These are phyloP conservation scores for Allophyes oxyacanthae DNA, from an alignment of 2,888 invertebrate species.

Conservation along the genomic window DNA sequence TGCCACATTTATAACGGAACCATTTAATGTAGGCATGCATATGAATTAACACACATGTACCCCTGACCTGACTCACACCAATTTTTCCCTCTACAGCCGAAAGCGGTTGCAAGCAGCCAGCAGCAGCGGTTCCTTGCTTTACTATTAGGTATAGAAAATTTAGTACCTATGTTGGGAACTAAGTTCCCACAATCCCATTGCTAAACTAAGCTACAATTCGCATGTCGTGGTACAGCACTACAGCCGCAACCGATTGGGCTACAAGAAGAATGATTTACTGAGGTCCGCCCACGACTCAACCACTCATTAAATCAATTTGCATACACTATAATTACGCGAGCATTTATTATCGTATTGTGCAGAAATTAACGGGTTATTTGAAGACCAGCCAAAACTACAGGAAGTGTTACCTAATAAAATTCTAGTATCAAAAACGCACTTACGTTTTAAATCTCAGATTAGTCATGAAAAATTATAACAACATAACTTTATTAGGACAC, in stretches of 20 bases:
- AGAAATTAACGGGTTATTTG: constrained; percentile 30
- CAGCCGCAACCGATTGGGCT: constrained; percentile 23
- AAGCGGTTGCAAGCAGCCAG: too few species aligned
- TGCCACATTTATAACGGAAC: too few species aligned
- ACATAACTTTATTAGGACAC: constrained; percentile 16
- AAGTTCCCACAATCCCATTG: background rate
- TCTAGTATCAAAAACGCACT: too few species aligned
- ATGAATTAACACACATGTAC: too few species aligned
- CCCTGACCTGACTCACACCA: too few species aligned
- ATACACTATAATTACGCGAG: constrained; percentile 47
- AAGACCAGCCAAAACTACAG: constrained; percentile 3
- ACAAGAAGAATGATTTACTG: constrained; percentile 42
- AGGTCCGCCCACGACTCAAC: constrained; percentile 34
- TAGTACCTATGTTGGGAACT: too few species aligned
- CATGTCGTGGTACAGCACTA: too few species aligned
- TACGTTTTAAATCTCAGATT: background rate
- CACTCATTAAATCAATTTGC: constrained; percentile 45
- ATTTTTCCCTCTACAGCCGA: too few species aligned
- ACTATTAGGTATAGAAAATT: too few species aligned
- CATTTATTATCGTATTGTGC: constrained; percentile 25
- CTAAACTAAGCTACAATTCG: constrained; percentile 29
- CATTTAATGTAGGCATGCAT: too few species aligned
- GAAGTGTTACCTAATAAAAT: too few species aligned
- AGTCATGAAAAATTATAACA: background rate
- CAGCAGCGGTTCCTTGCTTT: too few species aligned